Evolutionary conservation across 2,113 vertebrate genomes (phyloP).

Genomic region (Halcyon senegalensis): DNA sequence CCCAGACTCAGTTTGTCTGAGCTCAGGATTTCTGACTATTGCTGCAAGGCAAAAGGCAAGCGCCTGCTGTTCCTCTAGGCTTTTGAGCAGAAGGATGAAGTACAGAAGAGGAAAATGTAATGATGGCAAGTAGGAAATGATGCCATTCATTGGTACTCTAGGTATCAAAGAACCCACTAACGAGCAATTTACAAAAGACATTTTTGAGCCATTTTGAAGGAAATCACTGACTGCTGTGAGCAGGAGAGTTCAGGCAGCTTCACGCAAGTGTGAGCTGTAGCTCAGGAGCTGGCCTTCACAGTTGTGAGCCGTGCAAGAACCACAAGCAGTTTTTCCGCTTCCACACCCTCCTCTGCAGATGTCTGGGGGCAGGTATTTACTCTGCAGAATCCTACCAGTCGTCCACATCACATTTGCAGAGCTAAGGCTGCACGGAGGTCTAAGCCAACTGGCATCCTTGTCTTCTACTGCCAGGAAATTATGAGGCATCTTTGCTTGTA

Average conservation of each 20-base stretch:
- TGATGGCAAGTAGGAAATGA: not conserved
- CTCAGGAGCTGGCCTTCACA: not conserved
- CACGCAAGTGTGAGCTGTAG: not conserved
- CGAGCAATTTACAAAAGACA: not conserved
- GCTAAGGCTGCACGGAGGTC: not conserved
- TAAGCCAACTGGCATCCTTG: not conserved
- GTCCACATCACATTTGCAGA: not conserved
- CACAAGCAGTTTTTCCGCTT: not conserved
- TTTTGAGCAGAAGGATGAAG: not conserved
- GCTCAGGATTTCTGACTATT: not conserved
- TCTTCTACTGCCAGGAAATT: not conserved
- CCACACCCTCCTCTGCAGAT: not conserved
- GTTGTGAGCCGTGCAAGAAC: not conserved
- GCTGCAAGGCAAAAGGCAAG: not conserved
- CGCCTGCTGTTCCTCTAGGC: not conserved
- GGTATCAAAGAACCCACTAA: conserved; percentile 4
- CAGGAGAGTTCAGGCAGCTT: not conserved
- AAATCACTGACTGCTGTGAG: not conserved
- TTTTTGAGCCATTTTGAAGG: not conserved
- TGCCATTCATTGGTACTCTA: not conserved
- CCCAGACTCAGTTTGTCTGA: not conserved
- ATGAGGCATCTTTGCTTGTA: not conserved
- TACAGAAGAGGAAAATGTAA: not conserved
- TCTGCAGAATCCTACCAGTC: not conserved
- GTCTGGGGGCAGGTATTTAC: not conserved